Conservation (phyloP, 2,113 vertebrate species). For the Sylvietta virens region DNA sequence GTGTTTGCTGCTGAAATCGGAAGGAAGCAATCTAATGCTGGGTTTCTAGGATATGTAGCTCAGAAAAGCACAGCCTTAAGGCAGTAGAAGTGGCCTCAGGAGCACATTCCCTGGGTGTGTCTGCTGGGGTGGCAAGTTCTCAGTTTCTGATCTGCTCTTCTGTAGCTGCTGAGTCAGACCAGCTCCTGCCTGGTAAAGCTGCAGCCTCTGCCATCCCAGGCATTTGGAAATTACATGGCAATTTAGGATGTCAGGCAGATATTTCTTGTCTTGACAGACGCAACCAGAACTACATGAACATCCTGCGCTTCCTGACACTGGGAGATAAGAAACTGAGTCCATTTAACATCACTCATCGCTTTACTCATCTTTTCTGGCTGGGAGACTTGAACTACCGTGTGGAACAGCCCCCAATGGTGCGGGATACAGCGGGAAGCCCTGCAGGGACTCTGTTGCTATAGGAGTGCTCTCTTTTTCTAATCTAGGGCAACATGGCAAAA, state of each 20-base stretch:
- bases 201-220: neutral
- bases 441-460: neutral
- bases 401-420: slow-evolving; percentile 83
- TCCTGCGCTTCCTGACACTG: slow-evolving; percentile 90
- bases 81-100: neutral
- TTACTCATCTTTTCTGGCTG: slow-evolving; percentile 97
- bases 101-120: neutral
- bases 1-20: neutral
- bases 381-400: slow-evolving; percentile 95
- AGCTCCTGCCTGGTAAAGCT: neutral
- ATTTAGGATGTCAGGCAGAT: neutral
- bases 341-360: slow-evolving; percentile 92
- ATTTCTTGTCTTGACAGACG: slow-evolving; percentile 76
- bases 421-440: neutral
- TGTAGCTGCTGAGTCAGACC: neutral
- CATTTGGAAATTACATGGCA: neutral
- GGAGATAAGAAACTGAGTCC: slow-evolving; percentile 93
- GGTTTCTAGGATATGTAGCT: neutral
- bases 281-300: slow-evolving; percentile 93
- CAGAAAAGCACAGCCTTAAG: neutral
- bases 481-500: neutral
- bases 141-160: neutral
- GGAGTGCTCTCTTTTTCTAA: neutral
- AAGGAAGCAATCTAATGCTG: neutral
- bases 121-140: neutral